Conservation (phyloP, 2,888 invertebrate genomes). For the Leptopilina syphax region DNA sequence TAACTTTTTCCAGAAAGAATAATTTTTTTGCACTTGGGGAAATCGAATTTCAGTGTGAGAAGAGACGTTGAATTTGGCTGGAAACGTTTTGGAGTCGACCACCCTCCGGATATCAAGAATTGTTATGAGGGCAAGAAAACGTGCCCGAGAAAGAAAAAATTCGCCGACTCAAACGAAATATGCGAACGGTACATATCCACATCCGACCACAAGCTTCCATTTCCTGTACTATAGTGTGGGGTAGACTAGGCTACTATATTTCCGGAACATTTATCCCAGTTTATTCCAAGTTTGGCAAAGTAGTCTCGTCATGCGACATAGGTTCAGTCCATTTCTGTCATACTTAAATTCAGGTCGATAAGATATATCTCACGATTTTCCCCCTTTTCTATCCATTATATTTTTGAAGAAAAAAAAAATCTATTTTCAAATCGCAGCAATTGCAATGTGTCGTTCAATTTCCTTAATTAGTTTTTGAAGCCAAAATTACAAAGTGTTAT, state of each 20-base stretch:
- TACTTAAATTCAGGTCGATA: constrained; percentile 3
- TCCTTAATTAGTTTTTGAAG: constrained; percentile 5
- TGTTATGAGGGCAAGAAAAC: constrained; percentile 63
- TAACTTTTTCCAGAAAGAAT: background rate
- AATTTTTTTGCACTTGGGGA: background rate
- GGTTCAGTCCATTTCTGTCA: background rate
- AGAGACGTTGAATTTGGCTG: constrained; percentile 48
- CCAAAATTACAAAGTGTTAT: constrained; percentile 30
- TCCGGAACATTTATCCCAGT: constrained; percentile 80
- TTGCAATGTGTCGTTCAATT: background rate
- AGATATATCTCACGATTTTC: background rate
- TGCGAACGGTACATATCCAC: constrained; percentile 74
- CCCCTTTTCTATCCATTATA: too few species aligned
- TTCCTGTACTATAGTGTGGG: constrained; percentile 72
- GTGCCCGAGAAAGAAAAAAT: constrained; percentile 65
- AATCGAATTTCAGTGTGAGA: constrained; percentile 43
- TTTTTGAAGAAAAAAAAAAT: too few species aligned
- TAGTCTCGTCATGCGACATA: constrained; percentile 47
- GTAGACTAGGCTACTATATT: constrained; percentile 73
- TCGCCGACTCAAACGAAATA: constrained; percentile 76
- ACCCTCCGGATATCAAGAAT: constrained; percentile 75
- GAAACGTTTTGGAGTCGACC: constrained; percentile 56
- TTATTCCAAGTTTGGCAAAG: constrained; percentile 73
- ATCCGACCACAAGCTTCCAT: constrained; percentile 80
- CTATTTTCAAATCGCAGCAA: background rate